Evolutionary conservation across 2,797 vertebrate species (phyloP), one percentile per base, ranked within the genome.

Genomic region (Buceros bicornis): DNA sequence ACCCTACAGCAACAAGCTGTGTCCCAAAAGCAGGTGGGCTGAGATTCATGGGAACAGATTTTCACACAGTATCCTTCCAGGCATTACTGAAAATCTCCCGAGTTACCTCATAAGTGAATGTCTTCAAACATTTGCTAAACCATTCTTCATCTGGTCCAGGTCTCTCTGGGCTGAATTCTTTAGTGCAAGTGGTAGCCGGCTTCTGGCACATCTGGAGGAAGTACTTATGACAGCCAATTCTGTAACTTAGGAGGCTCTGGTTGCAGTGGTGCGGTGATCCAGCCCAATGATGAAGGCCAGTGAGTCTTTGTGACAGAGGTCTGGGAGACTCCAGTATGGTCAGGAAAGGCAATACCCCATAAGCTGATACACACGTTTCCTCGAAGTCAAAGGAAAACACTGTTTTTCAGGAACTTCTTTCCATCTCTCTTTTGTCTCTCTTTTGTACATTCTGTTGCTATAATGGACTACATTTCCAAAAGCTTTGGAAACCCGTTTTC

Each of bases 401-500:
- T 8, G 13, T 25, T 86, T 91, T 95, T 70, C 51, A 70, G 91
- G 35, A 90, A 65, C 61, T 29, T 83, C 43, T 40, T 72, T 54
- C 53, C 35, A 42, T 57, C n/a, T 6, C 40, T 66, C 50, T 47
- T 79, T 64, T 62, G 7, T 81, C 43, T 76, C 53, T 74, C 51
- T 69, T 43, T 43, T 54, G 29, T 31, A 26, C 2, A 2, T 47
- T 62, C 57, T 45, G 20, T 89, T 86, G 53, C n/a, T 89, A 14
- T 42, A 84, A 66, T 7, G 35, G 58, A 54, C 28, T 42, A 5
- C 2, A 3, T 89, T 95, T 95, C 66, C 3, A 3, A 80, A 65
- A 42, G 26, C 33, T 92, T 87, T 94, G 88, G 61, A 89, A 90
- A 74, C 57, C 40, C 86, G 20, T 77, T 90, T 90, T 84, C 89